Evolutionary conservation across 2,113 vertebrate species (phyloP), one percentile per base, ranked within the genome.

Genomic region (Athene cunicularia): DNA sequence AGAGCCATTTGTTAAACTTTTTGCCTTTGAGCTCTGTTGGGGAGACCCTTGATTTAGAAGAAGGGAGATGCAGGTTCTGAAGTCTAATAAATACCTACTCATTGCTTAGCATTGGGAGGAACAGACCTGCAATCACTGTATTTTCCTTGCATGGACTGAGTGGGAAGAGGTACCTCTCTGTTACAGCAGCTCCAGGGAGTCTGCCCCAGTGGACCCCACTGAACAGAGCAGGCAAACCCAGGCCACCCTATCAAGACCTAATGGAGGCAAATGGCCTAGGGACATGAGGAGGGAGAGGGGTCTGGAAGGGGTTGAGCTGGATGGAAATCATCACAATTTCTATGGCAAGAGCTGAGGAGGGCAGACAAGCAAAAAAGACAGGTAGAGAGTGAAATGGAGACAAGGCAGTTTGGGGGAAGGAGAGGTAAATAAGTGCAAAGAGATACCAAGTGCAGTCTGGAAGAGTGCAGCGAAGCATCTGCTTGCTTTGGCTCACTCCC

Each of bases 331-430:
- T 66, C 55, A 20, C 50, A 5, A 32, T 74, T 93, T 53, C 76
- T 11, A 7, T 0, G 14, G 20, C 32, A 58, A 43, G 55, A 60
- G 8, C 11, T 0, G 0, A 63, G 53, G 53, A 47, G 63, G 30
- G 50, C 16, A 62, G 39, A 22, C 2, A 8, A 63, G 63, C 10
- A 41, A 66, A 70, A 68, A 52, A 20, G 12, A 22, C 17, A 32
- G 12, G 12, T 14, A 9, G 16, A 23, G 55, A 39, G 4, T 24
- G 49, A 68, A 43, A 75, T 0, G 3, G 41, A 53, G n/a, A 24
- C 8, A 8, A 74, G 30, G 16, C 9, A 45, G 13, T 23, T 0
- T 63, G 12, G 32, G 35, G 20, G 21, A 28, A 73, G 33, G 37
- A 32, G 30, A 76, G 16, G 24, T 8, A 68, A 56, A 37, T 12